Evolutionary conservation across 2,113 vertebrate species (phyloP).

Genomic region (Cottus gobio): DNA sequence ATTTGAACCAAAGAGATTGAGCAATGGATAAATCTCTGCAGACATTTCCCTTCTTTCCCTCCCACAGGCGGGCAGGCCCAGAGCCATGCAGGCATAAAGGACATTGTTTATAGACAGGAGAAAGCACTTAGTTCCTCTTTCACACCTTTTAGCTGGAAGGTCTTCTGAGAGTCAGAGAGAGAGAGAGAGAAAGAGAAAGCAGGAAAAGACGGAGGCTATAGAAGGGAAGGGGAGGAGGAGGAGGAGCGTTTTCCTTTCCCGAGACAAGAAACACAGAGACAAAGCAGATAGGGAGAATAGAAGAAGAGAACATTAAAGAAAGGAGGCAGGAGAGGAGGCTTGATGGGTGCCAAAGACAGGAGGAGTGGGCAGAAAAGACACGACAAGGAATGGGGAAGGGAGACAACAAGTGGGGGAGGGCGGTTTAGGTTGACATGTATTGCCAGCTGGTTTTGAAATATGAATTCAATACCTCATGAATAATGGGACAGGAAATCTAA

Average conservation of each 20-base stretch:
- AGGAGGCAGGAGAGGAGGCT: background rate
- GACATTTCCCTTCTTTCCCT: conserved; percentile 46
- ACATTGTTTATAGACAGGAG: conserved; percentile 77
- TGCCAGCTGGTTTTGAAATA: conserved; percentile 45
- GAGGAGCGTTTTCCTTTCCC: background rate
- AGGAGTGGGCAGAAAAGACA: background rate
- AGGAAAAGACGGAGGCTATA: conserved; percentile 29
- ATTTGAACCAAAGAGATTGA: conserved; percentile 46
- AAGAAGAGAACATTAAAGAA: conserved; percentile 15
- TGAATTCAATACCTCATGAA: conserved; percentile 52
- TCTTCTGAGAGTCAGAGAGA: conserved; percentile 60
- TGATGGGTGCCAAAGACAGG: conserved; percentile 4
- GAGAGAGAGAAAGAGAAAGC: conserved; percentile 23
- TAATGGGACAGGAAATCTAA: conserved; percentile 38
- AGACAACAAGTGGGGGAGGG: conserved; percentile 13
- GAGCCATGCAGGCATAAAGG: conserved; percentile 66
- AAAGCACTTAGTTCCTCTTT: conserved; percentile 81
- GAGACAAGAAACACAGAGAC: conserved; percentile 22
- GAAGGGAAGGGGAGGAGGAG: conserved; percentile 21
- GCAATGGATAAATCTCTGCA: conserved; percentile 60
- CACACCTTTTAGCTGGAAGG: conserved; percentile 76
- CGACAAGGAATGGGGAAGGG: conserved; percentile 4
- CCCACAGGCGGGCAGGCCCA: conserved; percentile 20
- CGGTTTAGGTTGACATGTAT: conserved; percentile 27
- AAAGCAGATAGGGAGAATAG: conserved; percentile 35